Evolutionary conservation across 2,113 vertebrate species (phyloP).

Genomic region (Podiceps cristatus): DNA sequence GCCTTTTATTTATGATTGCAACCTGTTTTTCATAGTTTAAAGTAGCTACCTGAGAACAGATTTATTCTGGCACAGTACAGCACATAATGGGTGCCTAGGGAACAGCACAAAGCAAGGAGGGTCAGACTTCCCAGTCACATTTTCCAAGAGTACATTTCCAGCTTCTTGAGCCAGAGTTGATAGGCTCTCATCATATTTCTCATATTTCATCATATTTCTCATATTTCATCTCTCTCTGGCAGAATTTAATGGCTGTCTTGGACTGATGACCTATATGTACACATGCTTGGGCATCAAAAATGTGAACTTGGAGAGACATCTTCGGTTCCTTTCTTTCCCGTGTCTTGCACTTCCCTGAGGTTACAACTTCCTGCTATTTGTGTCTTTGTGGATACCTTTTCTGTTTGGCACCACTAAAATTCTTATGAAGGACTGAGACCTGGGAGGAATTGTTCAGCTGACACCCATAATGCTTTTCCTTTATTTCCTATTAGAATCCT

Average conservation of each 20-base stretch:
- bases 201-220: not conserved
- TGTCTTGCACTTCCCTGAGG: not conserved
- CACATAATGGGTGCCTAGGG: not conserved
- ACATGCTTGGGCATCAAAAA: not conserved
- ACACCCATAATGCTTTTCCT: not conserved
- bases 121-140: not conserved
- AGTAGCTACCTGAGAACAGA: not conserved
- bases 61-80: not conserved
- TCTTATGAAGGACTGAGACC: not conserved
- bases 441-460: not conserved
- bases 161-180: not conserved
- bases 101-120: not conserved
- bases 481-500: not conserved
- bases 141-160: not conserved
- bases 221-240: not conserved
- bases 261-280: not conserved
- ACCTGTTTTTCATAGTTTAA: not conserved
- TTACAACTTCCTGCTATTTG: not conserved
- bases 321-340: not conserved
- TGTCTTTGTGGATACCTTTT: not conserved
- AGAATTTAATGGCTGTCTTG: not conserved
- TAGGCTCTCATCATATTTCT: not conserved
- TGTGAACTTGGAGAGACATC: not conserved
- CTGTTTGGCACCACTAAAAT: not conserved
- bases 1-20: not conserved